These are phyloP conservation scores for Ostrea edulis DNA, from an alignment of 1,140 invertebrate species.

Conservation along the genomic window DNA sequence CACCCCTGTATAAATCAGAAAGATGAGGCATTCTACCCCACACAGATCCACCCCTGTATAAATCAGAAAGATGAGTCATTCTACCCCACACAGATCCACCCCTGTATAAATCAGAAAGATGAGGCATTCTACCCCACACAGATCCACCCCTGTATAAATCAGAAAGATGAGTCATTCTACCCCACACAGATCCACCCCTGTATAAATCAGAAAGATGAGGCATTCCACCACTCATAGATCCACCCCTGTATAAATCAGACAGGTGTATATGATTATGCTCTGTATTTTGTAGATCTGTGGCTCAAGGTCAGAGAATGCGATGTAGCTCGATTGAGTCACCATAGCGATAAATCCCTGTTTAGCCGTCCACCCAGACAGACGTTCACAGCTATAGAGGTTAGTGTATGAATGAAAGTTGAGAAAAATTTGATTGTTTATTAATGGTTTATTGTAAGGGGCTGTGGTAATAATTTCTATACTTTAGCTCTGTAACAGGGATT, in stretches of 20 bases:
- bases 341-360: neutral
- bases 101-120: too few relatives aligned
- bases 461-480: neutral
- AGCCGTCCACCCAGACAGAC: conserved; percentile 11
- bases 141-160: neutral
- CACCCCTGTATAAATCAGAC: neutral
- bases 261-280: neutral
- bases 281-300: conserved; percentile 2
- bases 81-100: neutral
- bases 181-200: neutral
- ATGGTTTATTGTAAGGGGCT: too few relatives aligned
- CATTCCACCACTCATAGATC: neutral
- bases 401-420: neutral
- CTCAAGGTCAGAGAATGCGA: neutral
- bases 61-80: too few relatives aligned
- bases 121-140: neutral
- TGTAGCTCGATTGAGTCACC: neutral
- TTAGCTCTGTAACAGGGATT: neutral
- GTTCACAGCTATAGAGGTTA: neutral
- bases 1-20: neutral
- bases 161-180: neutral
- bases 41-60: neutral
- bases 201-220: neutral
- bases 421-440: neutral
- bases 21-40: neutral